Evolutionary conservation across 2,888 invertebrate species (phyloP).

Genomic region (Sphecodes monilicornis): DNA sequence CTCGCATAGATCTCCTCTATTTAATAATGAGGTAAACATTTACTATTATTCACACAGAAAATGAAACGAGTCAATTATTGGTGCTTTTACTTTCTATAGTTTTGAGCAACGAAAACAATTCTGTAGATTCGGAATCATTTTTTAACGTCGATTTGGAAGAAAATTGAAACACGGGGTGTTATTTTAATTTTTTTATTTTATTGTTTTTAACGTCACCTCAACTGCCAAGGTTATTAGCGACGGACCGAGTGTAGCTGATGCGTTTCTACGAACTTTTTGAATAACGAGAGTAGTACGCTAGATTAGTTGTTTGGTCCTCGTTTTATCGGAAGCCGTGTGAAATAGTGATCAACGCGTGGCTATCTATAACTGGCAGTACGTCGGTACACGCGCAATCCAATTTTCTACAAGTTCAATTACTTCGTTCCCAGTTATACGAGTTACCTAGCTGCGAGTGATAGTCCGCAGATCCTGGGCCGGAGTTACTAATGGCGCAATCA

Average conservation of each 20-base stretch:
- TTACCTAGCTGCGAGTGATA: conserved; percentile 23
- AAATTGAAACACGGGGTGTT: too few species aligned
- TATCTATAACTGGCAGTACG: background rate
- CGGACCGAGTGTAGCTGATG: too few species aligned
- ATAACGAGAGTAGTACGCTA: background rate
- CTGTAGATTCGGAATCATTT: too few species aligned
- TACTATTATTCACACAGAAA: too few species aligned
- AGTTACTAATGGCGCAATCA: conserved; percentile 72
- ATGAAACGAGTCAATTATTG: too few species aligned
- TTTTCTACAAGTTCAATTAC: conserved; percentile 56
- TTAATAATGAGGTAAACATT: too few species aligned
- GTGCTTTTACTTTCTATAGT: too few species aligned
- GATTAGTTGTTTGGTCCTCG: background rate
- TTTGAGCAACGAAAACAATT: too few species aligned
- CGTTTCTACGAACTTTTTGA: background rate
- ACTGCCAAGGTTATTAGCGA: too few species aligned
- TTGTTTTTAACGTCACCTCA: too few species aligned
- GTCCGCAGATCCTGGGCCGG: conserved; percentile 26
- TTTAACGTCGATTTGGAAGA: background rate
- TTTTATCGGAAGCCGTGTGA: background rate
- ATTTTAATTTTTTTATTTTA: too few species aligned
- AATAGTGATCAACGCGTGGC: background rate
- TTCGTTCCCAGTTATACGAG: conserved; percentile 32
- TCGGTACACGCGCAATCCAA: conserved; percentile 34
- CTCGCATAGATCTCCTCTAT: too few species aligned